Percentiles rank a stretch among this genome's conserved stretches.
phyloP scores from a whole-genome alignment of 1,140 invertebrate species.

The Drosophila mauritiana region DNA sequence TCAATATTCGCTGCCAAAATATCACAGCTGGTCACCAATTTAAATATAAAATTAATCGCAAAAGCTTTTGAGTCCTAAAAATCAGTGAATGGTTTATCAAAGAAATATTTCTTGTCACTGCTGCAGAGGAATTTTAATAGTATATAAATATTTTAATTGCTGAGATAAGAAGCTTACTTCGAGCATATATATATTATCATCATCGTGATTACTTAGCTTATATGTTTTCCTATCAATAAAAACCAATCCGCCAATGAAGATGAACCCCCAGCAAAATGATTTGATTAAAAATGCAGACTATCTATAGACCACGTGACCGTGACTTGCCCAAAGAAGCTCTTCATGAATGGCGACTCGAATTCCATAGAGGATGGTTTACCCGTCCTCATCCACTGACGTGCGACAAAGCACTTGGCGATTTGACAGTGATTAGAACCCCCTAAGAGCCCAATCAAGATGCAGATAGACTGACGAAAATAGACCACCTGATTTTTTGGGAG shows the following conservation, averaged over 20 bases:
- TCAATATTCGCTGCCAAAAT: neutral
- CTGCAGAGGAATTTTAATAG: neutral
- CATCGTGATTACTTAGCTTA: neutral
- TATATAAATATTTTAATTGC: neutral
- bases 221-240: neutral
- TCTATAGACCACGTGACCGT: constrained; percentile 2
- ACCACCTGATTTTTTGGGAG: neutral
- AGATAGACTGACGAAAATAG: constrained; percentile 37
- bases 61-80: neutral
- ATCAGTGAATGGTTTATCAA: neutral
- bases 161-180: neutral
- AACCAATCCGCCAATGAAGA: neutral
- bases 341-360: constrained; percentile 28
- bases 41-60: neutral
- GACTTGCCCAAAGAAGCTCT: neutral
- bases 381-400: constrained; percentile 11
- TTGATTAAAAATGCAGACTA: constrained; percentile 4
- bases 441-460: constrained; percentile 18
- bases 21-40: neutral
- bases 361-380: neutral
- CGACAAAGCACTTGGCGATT: constrained; percentile 11
- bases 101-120: neutral
- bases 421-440: constrained; percentile 31
- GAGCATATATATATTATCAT: neutral
- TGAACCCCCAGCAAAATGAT: too few relatives aligned